phyloP scores from a whole-genome alignment of 2,888 invertebrate genomes.

The Formica aserva region DNA sequence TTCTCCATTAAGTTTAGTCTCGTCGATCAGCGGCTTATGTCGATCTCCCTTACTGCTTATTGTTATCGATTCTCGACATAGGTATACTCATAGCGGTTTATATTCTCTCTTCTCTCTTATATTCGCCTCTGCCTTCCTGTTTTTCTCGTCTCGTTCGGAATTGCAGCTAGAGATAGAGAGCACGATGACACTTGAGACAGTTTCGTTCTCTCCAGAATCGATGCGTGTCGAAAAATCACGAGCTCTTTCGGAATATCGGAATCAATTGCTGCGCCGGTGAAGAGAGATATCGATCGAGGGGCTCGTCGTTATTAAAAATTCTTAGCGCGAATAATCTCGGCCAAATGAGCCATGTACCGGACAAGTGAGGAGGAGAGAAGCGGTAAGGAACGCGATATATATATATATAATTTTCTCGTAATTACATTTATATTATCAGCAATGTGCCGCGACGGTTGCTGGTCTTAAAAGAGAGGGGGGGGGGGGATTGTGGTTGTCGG shows the following conservation, averaged over 20 bases:
- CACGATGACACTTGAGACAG: constrained; percentile 23
- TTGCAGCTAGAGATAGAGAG: background rate
- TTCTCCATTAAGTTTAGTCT: constrained; percentile 11
- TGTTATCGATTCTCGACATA: constrained; percentile 29
- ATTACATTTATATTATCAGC: constrained; percentile 44
- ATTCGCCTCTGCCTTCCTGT: background rate
- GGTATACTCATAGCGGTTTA: background rate
- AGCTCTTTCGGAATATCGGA: constrained; percentile 18
- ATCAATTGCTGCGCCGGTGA: constrained; percentile 18
- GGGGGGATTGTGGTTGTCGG: background rate
- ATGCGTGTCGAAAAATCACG: background rate
- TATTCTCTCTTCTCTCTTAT: too few relatives aligned
- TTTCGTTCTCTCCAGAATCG: background rate
- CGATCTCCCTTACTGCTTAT: constrained; percentile 24
- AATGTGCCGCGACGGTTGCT: background rate
- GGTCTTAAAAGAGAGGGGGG: background rate
- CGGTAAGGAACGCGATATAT: constrained; percentile 31
- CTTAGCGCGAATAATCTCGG: constrained; percentile 40
- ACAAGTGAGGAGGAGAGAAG: background rate
- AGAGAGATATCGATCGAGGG: background rate
- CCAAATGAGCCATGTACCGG: background rate
- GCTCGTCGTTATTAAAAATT: constrained; percentile 49
- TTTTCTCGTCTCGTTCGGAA: background rate
- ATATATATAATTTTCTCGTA: constrained; percentile 35
- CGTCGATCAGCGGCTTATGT: constrained; percentile 17